Evolutionary conservation across 2,113 vertebrate species (phyloP).

Genomic region (Sceloporus tristichus): DNA sequence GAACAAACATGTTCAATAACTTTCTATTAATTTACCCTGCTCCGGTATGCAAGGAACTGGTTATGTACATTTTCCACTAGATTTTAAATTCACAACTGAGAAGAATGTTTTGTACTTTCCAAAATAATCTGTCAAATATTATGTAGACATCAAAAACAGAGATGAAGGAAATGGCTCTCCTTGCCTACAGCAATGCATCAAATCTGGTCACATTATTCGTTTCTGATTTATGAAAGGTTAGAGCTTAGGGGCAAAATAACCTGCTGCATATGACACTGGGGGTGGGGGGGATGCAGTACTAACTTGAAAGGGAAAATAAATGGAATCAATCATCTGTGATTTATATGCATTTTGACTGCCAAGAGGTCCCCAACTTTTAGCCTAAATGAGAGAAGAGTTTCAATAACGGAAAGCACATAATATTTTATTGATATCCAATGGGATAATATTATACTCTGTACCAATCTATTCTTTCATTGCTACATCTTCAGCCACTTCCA

Average conservation of each 20-base stretch:
- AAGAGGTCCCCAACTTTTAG: neutral
- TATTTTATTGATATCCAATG: neutral
- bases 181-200: neutral
- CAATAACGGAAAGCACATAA: constrained; percentile 18
- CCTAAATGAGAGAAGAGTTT: neutral
- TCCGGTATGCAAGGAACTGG: neutral
- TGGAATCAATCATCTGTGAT: neutral
- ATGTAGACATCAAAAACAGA: neutral
- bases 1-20: neutral
- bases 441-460: neutral
- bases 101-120: neutral
- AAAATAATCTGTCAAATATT: neutral
- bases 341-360: neutral
- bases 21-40: neutral
- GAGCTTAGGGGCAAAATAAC: neutral
- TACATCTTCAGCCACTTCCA: neutral
- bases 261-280: neutral
- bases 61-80: neutral
- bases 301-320: constrained; percentile 16
- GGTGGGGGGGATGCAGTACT: neutral
- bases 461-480: neutral
- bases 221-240: neutral
- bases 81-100: constrained; percentile 27
- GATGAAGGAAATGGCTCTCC: neutral
- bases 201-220: neutral